A percentile compares a stretch with the other conserved stretches of the same genome.
Evolutionary conservation across 2,797 vertebrate species (phyloP).

Genomic region (Bufotes viridis): DNA sequence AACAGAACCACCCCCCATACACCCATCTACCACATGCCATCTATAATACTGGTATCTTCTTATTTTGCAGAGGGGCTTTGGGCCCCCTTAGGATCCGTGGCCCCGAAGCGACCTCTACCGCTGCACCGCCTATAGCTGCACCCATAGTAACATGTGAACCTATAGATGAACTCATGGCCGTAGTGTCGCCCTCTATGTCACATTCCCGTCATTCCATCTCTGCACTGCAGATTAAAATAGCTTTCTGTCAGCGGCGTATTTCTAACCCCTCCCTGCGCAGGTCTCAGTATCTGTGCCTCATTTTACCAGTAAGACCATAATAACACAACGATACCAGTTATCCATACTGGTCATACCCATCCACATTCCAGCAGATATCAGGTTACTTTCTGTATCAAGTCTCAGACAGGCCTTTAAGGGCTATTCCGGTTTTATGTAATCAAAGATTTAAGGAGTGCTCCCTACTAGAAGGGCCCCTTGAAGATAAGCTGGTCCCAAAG

Average conservation of each 20-base stretch:
- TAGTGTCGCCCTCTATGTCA: neutral
- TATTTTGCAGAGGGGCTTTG: neutral
- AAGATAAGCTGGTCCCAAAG: no score
- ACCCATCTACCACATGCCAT: no score
- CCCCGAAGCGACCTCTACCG: neutral
- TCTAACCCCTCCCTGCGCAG: constrained; percentile 11
- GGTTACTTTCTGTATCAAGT: neutral
- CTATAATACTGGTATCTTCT: neutral
- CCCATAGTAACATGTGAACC: neutral
- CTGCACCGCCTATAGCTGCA: neutral
- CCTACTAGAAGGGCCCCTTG: no score
- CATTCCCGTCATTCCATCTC: constrained; percentile 28
- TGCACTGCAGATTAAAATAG: neutral
- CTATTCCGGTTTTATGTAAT: neutral
- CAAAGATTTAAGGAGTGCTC: no score
- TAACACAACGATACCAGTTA: neutral
- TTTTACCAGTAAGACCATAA: neutral
- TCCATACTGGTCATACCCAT: neutral
- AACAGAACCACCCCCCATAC: no score
- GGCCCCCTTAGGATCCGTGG: no score
- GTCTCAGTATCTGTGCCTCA: neutral
- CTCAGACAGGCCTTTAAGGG: neutral
- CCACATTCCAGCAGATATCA: neutral
- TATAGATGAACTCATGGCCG: neutral
- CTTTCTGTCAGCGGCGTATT: neutral